Base-by-base conservation (phyloP, 2,113 vertebrate species). In the Pampusana beccarii region DNA sequence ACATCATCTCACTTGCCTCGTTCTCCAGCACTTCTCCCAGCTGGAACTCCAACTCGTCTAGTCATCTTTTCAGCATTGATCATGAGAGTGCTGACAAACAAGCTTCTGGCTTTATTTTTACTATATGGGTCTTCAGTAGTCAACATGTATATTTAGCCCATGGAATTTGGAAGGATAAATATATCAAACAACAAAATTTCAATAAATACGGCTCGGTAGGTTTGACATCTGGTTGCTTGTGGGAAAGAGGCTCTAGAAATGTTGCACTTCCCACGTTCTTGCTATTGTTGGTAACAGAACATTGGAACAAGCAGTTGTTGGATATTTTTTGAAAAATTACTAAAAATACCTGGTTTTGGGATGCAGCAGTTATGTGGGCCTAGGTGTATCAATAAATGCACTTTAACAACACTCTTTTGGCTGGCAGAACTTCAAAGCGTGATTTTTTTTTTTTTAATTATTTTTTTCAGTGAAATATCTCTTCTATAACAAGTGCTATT, bases 261-360 rank as follows among this genome's bases (percentile, higher is more conserved):
- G 72, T 93, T 89, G 26, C 42, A 86, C 82, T 80, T 96, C 85
- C 92, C 92, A 95, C 88, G 24, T 84, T 67, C 33, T 88, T 93
- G 44, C 80, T 92, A n/a, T 86, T 90, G 62, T 74, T 94, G 80
- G 86, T 86, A 88, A 78, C 72, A 64, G 79, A 80, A 54, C 36
- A 38, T 65, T 31, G 62, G 51, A 95, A 80, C 79, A 80, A 86
- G 84, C 28, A 48, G 29, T 36, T 54, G 70, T 73, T 90, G 80
- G 71, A 15, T 82, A 20, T 66, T 88, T 95, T 86, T 78, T 74
- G 2, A 24, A 51, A 38, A 88, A 48, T 20, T 3, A 24, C 74
- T 66, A 31, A 91, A 94, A 94, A 58, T 65, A 54, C 6, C 46
- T 14, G 3, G 0, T 23, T 88, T 88, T 36, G 23, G 36, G 58